A percentile compares a stretch with the other conserved stretches of the same genome.
These are phyloP conservation scores for Graphium colonna DNA, from an alignment of 2,888 invertebrate genomes.

Conservation along the genomic window DNA sequence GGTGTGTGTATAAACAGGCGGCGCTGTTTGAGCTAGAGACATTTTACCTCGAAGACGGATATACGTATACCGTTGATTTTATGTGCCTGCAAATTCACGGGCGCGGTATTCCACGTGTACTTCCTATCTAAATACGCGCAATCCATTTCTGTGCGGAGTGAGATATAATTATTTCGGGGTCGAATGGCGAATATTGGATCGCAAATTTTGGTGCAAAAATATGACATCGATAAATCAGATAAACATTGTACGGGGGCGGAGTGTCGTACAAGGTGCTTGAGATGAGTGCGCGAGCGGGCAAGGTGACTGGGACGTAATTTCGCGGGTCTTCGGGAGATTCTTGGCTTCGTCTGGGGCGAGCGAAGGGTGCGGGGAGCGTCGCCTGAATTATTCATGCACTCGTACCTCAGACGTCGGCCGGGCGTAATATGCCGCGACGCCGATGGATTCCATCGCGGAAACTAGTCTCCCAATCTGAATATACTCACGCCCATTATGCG, in stretches of 20 bases:
- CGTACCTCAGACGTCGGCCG: slow-evolving; percentile 49
- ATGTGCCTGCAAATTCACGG: slow-evolving; percentile 27
- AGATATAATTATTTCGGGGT: slow-evolving; percentile 24
- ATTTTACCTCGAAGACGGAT: slow-evolving; percentile 39
- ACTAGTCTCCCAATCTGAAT: slow-evolving; percentile 34
- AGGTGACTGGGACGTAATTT: slow-evolving; percentile 29
- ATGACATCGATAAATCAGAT: slow-evolving; percentile 31
- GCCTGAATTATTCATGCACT: slow-evolving; percentile 64
- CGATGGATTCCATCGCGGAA: slow-evolving; percentile 37
- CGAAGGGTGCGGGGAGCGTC: slow-evolving; percentile 50
- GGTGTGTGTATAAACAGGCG: slow-evolving; percentile 44
- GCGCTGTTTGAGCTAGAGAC: slow-evolving; percentile 41
- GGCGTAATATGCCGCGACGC: slow-evolving; percentile 45
- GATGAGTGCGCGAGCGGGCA: no score
- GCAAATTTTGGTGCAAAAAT: slow-evolving; percentile 28
- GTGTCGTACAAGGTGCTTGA: slow-evolving; percentile 20
- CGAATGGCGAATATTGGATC: slow-evolving; percentile 24
- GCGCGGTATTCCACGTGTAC: slow-evolving; percentile 35
- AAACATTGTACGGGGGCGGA: slow-evolving; percentile 28
- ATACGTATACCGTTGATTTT: slow-evolving; percentile 30
- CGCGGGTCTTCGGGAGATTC: slow-evolving; percentile 30
- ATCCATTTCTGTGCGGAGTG: slow-evolving; percentile 18
- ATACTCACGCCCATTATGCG: slow-evolving; percentile 26
- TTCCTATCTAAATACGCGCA: slow-evolving; percentile 30
- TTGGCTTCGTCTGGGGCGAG: slow-evolving; percentile 37